These are phyloP conservation scores for Magallana nippona DNA, from an alignment of 2,888 invertebrate species.

Conservation along the genomic window DNA sequence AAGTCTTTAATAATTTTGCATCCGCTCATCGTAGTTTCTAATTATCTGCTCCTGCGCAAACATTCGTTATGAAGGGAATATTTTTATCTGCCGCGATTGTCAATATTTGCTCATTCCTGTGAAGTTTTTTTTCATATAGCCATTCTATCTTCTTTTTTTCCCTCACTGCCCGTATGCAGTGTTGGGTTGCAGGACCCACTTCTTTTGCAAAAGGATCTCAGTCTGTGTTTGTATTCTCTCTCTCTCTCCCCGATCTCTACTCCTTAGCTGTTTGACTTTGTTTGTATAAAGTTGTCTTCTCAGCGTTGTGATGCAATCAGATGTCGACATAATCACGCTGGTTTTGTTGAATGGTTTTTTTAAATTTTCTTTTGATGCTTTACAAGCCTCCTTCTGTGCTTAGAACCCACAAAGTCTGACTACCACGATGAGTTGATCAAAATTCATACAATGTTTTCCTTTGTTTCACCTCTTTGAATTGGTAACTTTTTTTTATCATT, in stretches of 20 bases:
- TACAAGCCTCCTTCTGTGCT: constrained; percentile 11
- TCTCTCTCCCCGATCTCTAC: background rate
- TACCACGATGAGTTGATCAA: constrained; percentile 4
- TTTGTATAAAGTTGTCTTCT: constrained; percentile 2
- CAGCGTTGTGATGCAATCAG: background rate
- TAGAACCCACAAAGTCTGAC: background rate
- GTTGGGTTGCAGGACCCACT: constrained; percentile 11
- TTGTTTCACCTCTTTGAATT: background rate
- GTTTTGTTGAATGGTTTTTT: constrained; percentile 10
- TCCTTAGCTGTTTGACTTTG: background rate
- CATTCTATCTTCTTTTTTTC: too few relatives aligned
- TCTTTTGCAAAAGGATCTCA: background rate
- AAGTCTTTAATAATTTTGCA: constrained; percentile 8
- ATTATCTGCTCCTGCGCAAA: constrained; percentile 15
- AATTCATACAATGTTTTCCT: background rate
- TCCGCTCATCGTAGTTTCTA: constrained; percentile 4
- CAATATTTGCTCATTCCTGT: constrained; percentile 19
- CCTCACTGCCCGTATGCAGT: background rate
- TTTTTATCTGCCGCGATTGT: constrained; percentile 2
- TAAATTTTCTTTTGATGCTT: background rate
- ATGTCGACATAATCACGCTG: constrained; percentile 10
- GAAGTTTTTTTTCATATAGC: background rate
- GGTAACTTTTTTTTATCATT: background rate
- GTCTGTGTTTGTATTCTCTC: background rate
- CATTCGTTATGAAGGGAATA: constrained; percentile 9